Evolutionary conservation across 2,888 invertebrate species (phyloP).

Genomic region (Xestoiulus laeticollis): DNA sequence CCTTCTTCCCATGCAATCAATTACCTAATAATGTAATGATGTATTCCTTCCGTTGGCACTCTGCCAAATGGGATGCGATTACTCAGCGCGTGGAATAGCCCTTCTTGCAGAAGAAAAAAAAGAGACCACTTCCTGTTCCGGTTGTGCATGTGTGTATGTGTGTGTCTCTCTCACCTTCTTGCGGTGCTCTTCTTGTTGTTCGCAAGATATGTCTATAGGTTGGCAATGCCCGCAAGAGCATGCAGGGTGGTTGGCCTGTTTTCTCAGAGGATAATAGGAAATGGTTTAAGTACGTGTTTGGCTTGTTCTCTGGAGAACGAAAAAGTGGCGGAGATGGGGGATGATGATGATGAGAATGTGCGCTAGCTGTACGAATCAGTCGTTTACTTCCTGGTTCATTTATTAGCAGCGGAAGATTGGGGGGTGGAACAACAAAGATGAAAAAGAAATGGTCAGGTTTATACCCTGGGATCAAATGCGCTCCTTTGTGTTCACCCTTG

Average conservation of each 20-base stretch:
- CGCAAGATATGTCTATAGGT: too few species aligned
- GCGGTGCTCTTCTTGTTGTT: background rate
- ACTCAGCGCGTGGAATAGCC: background rate
- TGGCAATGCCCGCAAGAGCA: too few species aligned
- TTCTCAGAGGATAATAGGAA: background rate
- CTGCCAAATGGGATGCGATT: background rate
- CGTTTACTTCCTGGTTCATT: conserved; percentile 26
- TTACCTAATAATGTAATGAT: background rate
- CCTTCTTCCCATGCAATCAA: conserved; percentile 4
- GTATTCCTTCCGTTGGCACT: background rate
- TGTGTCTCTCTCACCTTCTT: too few species aligned
- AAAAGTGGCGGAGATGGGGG: conserved; percentile 7
- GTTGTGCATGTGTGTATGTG: too few species aligned
- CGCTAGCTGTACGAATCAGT: background rate
- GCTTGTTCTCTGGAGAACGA: background rate
- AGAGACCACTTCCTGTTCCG: conserved; percentile 3
- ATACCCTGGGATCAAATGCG: background rate
- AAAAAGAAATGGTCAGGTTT: background rate
- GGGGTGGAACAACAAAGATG: background rate
- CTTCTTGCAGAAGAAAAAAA: too few species aligned
- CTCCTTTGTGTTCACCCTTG: background rate
- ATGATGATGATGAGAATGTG: background rate
- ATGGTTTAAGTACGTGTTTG: conserved; percentile 8
- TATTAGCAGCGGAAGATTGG: background rate
- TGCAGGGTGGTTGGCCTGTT: conserved; percentile 2